These are phyloP conservation scores for Teleopsis dalmanni DNA, from an alignment of 1,140 invertebrate species.

Conservation along the genomic window DNA sequence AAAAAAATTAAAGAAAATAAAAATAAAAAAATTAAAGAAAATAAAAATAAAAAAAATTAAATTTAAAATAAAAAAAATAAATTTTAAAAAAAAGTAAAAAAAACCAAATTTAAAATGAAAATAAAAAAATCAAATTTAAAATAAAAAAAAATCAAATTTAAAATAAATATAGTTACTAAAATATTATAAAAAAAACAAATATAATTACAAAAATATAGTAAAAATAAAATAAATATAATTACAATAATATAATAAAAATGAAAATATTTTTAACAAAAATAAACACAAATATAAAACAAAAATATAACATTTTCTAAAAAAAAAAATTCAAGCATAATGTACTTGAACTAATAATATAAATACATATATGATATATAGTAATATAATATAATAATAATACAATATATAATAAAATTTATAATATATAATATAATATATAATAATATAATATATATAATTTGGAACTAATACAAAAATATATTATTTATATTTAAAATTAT, in stretches of 20 bases:
- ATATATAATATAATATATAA: too few relatives aligned
- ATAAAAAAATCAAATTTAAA: not conserved
- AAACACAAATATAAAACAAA: too few relatives aligned
- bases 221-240: not conserved
- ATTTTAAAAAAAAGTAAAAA: not conserved
- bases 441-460: too few relatives aligned
- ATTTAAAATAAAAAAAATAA: not conserved
- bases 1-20: not conserved
- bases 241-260: not conserved
- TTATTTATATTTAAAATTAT: too few relatives aligned
- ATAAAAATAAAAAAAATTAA: conserved; percentile 1
- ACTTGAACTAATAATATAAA: too few relatives aligned
- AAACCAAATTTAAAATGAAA: not conserved
- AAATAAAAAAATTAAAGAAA: not conserved
- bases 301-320: too few relatives aligned
- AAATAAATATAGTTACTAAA: not conserved
- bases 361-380: too few relatives aligned
- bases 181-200: not conserved
- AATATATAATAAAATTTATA: too few relatives aligned
- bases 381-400: too few relatives aligned
- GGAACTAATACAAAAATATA: too few relatives aligned
- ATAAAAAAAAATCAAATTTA: not conserved
- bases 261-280: too few relatives aligned
- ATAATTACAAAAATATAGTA: not conserved
- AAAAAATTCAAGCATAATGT: too few relatives aligned